Evolutionary conservation across 2,888 invertebrate genomes (phyloP).

Genomic region (Cantharis flavilabris): DNA sequence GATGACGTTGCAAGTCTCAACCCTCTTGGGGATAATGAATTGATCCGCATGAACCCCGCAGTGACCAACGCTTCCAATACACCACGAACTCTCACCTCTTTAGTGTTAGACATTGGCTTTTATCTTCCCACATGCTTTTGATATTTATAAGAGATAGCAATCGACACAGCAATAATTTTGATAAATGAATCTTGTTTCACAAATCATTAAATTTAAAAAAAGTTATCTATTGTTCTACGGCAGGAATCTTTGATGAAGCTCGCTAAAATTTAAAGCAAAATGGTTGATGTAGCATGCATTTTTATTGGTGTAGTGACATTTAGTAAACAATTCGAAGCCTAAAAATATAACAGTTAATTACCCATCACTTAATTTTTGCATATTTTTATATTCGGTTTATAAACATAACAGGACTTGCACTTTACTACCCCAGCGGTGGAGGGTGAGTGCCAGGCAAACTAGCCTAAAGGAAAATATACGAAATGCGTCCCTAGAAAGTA

Average conservation of each 20-base stretch:
- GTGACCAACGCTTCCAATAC: conserved; percentile 41
- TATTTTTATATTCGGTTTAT: conserved; percentile 39
- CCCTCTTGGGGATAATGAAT: conserved; percentile 54
- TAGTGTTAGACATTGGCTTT: conserved; percentile 13
- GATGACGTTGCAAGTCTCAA: conserved; percentile 53
- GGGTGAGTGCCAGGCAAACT: conserved; percentile 33
- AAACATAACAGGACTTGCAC: conserved; percentile 43
- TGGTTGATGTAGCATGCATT: conserved; percentile 58
- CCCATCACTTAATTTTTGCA: conserved; percentile 53
- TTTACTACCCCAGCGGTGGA: conserved; percentile 38
- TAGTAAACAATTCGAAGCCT: conserved; percentile 51
- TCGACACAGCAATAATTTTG: conserved; percentile 2
- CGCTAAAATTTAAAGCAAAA: conserved; percentile 21
- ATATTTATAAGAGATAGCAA: background rate
- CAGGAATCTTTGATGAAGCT: background rate
- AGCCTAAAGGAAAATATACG: conserved; percentile 28
- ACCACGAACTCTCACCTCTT: conserved; percentile 48
- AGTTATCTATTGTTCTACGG: background rate
- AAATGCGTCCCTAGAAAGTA: conserved; percentile 27
- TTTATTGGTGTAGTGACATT: conserved; percentile 62
- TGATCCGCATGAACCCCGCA: conserved; percentile 52
- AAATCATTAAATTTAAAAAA: background rate
- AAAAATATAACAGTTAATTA: conserved; percentile 57
- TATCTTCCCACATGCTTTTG: conserved; percentile 10
- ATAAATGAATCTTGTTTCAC: conserved; percentile 6